Evolutionary conservation across 2,888 invertebrate species (phyloP).

Genomic region (Tridacna gigas): DNA sequence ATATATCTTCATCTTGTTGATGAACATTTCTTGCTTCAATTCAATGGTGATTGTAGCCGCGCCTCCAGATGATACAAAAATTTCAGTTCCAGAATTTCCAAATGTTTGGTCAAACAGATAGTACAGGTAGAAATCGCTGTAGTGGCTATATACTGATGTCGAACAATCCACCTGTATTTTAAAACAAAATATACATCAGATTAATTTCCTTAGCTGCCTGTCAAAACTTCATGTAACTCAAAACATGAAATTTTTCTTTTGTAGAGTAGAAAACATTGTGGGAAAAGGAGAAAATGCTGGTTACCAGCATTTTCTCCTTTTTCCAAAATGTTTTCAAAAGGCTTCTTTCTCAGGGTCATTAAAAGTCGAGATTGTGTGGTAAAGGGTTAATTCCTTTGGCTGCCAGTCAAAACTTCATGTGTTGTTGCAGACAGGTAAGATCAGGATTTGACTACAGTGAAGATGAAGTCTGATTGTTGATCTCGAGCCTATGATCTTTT

Average conservation of each 20-base stretch:
- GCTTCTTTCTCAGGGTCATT: not conserved
- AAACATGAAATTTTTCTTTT: too few relatives aligned
- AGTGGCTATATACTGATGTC: conserved; percentile 57
- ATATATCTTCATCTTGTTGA: conserved; percentile 71
- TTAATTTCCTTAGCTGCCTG: too few relatives aligned
- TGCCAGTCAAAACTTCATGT: too few relatives aligned
- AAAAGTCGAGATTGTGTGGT: too few relatives aligned
- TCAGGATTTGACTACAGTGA: too few relatives aligned
- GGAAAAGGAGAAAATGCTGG: not conserved
- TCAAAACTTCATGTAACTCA: too few relatives aligned
- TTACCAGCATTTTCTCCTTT: not conserved
- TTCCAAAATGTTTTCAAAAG: not conserved
- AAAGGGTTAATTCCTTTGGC: too few relatives aligned
- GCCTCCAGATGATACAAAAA: conserved; percentile 53
- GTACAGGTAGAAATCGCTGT: conserved; percentile 34
- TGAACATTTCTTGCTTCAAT: conserved; percentile 56
- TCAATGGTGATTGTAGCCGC: conserved; percentile 65
- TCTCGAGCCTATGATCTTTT: too few relatives aligned
- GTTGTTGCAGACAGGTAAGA: too few relatives aligned
- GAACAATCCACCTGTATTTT: conserved; percentile 42
- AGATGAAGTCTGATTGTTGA: too few relatives aligned
- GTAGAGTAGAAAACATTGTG: not conserved
- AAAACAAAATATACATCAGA: not conserved
- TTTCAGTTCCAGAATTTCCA: conserved; percentile 36
- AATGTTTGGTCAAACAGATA: conserved; percentile 74